Base-by-base conservation (phyloP, 1,140 invertebrate species). In the Notospermus geniculatus region DNA sequence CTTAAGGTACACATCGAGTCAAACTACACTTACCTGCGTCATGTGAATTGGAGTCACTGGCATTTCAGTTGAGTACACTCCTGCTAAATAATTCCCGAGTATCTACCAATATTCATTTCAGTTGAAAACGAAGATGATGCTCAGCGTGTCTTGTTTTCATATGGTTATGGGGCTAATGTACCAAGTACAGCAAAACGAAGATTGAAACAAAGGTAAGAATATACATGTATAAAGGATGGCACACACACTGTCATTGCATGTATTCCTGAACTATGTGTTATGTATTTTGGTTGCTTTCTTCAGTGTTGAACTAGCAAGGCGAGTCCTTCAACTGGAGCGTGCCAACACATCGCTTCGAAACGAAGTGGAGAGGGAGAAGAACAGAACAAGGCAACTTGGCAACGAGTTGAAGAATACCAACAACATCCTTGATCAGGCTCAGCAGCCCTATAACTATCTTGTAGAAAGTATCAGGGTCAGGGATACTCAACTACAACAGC, bases 101-200 rank as follows among this genome's bases (percentile, higher is more conserved):
- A 32, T 11, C 5, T 55, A 27, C 25, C 23, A 4, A 17, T 29
- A 23, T 32, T 2, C 63, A 46, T 63, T 52, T 43, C 58, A 65
- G 63, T 66, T 29, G 74, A 79, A 7, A 68, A 79, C 72, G 77
- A 81, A 50, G 63, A 76, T 45, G 78, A 80, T 52, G 75, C 79
- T 27, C 77, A 81, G 36, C 74, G 73, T 45, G 75, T 80, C 7
- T 55, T 82, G 46, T 79, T 80, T 59, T 80, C 80, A 1, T 81
- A 80, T 66, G 80, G 79, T 17, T 80, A 81, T 71, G 78, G 79
- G 52, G 79, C 79, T 23, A 79, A 79, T 65, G 70, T 82, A 23
- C 76, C 78, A 23, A 80, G 74, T 32, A 80, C 75, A 52, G 62
- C 78, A 0, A 80, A 82, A 63, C 55, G 80, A 66, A 64, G 79